Percentiles rank a stretch among this genome's conserved stretches.
These are phyloP conservation scores for Eulemur rubriventer DNA, from an alignment of 2,797 vertebrate species.

Conservation along the genomic window DNA sequence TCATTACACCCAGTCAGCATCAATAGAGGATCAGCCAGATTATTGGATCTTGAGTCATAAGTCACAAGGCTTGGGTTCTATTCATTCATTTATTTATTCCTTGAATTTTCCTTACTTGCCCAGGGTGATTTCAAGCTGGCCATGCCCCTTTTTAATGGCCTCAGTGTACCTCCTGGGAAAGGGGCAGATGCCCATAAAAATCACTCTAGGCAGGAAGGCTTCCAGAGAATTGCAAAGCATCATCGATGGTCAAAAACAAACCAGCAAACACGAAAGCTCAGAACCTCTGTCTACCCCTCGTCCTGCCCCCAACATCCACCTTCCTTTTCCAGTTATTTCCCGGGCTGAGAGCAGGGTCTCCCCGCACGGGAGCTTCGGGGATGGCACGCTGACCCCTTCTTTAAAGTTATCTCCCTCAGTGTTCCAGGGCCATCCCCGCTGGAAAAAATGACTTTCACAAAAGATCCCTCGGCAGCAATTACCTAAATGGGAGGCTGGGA, in stretches of 20 bases:
- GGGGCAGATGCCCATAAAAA: neutral
- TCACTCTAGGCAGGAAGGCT: neutral
- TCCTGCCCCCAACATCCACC: neutral
- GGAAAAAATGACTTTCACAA: slow-evolving; percentile 94
- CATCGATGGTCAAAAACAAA: neutral
- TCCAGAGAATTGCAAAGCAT: neutral
- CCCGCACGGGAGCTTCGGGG: neutral
- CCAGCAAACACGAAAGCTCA: neutral
- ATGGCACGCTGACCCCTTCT: slow-evolving; percentile 42
- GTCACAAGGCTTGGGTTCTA: neutral
- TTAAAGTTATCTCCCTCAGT: slow-evolving; percentile 80
- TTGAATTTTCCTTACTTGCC: neutral
- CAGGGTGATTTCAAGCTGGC: neutral
- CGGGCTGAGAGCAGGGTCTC: neutral
- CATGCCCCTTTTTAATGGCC: neutral
- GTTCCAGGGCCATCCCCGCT: slow-evolving; percentile 87
- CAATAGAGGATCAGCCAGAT: neutral
- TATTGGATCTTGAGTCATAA: neutral
- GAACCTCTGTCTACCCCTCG: accelerated
- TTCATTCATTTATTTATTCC: neutral
- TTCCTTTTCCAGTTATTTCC: neutral
- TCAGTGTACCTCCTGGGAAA: neutral
- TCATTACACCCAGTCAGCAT: neutral
- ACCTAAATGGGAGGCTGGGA: slow-evolving; percentile 93
- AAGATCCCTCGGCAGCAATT: slow-evolving; percentile 97